Evolutionary conservation across 2,797 vertebrate genomes (phyloP), one percentile per base, ranked within the genome.

Genomic region (Micrastur ruficollis): DNA sequence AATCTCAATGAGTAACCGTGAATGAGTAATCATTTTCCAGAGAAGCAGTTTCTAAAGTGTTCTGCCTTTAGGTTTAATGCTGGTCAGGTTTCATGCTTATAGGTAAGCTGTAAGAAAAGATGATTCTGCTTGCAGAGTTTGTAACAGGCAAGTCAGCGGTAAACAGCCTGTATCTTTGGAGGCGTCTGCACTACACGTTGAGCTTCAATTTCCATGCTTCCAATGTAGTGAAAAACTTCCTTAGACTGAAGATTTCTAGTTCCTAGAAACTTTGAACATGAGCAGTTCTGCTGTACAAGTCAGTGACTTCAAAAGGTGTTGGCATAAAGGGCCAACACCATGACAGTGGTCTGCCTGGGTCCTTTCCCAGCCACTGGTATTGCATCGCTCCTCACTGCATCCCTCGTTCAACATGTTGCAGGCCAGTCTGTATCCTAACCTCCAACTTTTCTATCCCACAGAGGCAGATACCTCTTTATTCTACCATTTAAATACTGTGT

Each of bases 161-260:
- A 32, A 82, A 40, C 27, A 71, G 21, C n/a, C 13, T 11, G 0
- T 27, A 1, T 42, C 53, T 62, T 29, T 23, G 31, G 34, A 67
- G 36, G 31, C 23, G 31, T 34, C 74, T 76, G 47, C 12, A 4
- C 50, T 73, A 3, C 0, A 0, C 36, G 17, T 63, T 40, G 56
- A 71, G 20, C 20, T 84, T 73, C 42, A 88, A 16, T 1, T 1
- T 75, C 42, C 42, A 6, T 71, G 16, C 55, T 75, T 89, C 58
- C 29, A 50, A 1, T 13, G 8, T 17, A 32, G 47, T 12, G 25
- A 50, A 89, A 47, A 31, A 16, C 81, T 89, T 95, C 38, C 38
- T 81, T 81, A 46, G 34, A 16, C 50, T 70, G 46, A 86, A 92
- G 18, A 50, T 23, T 52, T 72, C 53, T 16, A n/a, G 52, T 49